Conservation (phyloP, 2,113 vertebrate species). For the Camarhynchus parvulus region DNA sequence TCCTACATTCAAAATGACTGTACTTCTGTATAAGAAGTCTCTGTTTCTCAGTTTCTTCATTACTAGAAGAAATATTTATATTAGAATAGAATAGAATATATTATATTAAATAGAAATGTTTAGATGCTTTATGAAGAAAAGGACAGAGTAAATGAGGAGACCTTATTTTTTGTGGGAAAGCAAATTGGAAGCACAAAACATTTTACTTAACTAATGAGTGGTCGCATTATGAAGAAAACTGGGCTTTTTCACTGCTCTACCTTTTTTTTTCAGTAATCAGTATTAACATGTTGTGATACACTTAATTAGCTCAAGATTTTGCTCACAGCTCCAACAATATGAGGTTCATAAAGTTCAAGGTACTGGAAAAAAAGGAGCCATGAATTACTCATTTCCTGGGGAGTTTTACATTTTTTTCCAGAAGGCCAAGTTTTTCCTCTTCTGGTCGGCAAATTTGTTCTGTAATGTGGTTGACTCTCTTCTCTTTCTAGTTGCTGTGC, state of each 20-base stretch:
- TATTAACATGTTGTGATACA: not conserved
- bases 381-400: not conserved
- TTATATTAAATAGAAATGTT: not conserved
- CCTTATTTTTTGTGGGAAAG: not conserved
- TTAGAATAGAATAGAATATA: too few species aligned
- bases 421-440: not conserved
- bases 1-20: not conserved
- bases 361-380: not conserved
- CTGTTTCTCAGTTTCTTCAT: not conserved
- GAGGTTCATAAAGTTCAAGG: not conserved
- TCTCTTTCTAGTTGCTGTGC: not conserved
- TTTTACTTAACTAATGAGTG: not conserved
- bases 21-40: not conserved
- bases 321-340: not conserved
- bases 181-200: not conserved
- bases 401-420: not conserved
- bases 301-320: not conserved
- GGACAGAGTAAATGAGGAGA: not conserved
- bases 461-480: not conserved
- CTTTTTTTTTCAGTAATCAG: not conserved
- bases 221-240: not conserved
- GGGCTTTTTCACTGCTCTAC: not conserved
- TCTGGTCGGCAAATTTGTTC: not conserved
- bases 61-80: not conserved
- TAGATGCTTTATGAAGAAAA: not conserved